A percentile compares a stretch with the other conserved stretches of the same genome.
phyloP scores from a whole-genome alignment of 2,888 invertebrate genomes.

The Matsumyia berberina region DNA sequence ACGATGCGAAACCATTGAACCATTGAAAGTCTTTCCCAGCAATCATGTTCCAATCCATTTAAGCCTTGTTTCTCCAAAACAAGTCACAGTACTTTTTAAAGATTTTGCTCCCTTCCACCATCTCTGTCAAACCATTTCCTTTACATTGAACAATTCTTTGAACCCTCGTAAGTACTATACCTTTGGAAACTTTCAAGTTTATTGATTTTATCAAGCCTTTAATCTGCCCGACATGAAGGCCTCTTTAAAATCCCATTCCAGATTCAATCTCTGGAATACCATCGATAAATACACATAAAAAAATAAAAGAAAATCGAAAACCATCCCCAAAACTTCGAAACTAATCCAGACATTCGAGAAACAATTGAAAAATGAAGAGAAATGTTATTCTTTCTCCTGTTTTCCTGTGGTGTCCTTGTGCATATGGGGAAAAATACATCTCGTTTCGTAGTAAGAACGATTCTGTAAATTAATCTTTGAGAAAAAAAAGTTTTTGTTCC shows the following conservation, averaged over 20 bases:
- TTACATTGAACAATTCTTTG: not conserved
- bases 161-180: not conserved
- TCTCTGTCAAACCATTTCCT: not conserved
- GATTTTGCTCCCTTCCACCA: too few species aligned
- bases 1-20: too few species aligned
- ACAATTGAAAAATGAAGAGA: slow-evolving; percentile 36
- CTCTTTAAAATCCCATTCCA: slow-evolving; percentile 31
- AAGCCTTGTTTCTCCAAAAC: too few species aligned
- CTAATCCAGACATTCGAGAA: slow-evolving; percentile 66
- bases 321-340: slow-evolving; percentile 39
- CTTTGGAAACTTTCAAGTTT: not conserved
- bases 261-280: slow-evolving; percentile 12
- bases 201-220: slow-evolving; percentile 30
- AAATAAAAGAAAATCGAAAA: not conserved
- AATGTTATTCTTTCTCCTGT: slow-evolving; percentile 22
- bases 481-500: slow-evolving; percentile 12
- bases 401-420: slow-evolving; percentile 11
- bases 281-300: slow-evolving; percentile 16
- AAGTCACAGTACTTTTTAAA: too few species aligned
- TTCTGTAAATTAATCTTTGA: slow-evolving; percentile 65
- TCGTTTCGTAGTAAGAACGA: slow-evolving; percentile 23
- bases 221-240: slow-evolving; percentile 41
- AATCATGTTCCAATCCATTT: too few species aligned
- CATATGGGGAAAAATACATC: slow-evolving; percentile 34
- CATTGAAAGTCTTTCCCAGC: too few species aligned